A percentile compares a stretch with the other conserved stretches of the same genome.
phyloP scores from a whole-genome alignment of 2,797 vertebrate genomes.

The Hapalemur alaotrensis region DNA sequence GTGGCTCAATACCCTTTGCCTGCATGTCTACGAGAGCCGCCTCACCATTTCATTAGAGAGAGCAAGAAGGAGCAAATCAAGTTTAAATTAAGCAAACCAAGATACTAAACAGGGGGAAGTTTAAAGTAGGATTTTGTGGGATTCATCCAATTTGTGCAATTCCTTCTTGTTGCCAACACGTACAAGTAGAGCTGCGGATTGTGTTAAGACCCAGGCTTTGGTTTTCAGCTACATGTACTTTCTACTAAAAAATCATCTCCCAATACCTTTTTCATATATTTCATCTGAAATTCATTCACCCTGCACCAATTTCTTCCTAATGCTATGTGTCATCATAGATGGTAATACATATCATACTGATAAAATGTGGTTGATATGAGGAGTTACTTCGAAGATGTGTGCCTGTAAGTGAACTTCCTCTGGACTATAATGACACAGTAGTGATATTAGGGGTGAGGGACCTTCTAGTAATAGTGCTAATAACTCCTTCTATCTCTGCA shows the following conservation, averaged over 20 bases:
- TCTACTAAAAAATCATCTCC: background rate
- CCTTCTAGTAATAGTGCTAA: background rate
- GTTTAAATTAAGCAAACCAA: background rate
- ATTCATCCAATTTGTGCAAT: background rate
- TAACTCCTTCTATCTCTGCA: background rate
- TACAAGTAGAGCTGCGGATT: background rate
- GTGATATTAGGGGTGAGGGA: background rate
- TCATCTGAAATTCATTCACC: background rate
- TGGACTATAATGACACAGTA: background rate
- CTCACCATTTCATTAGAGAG: conserved; percentile 40
- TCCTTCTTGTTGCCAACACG: background rate
- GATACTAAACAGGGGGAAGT: conserved; percentile 16
- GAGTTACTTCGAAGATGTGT: conserved; percentile 20
- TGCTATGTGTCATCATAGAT: background rate
- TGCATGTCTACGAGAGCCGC: conserved; percentile 53
- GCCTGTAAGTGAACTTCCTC: background rate
- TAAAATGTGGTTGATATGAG: background rate
- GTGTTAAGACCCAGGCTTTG: background rate
- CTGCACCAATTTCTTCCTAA: background rate
- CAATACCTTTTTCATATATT: background rate
- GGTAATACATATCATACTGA: background rate
- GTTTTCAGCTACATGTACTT: fast-evolving
- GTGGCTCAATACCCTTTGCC: conserved; percentile 63
- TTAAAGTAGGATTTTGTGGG: background rate
- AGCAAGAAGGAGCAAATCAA: background rate